Base-by-base conservation (phyloP, 2,888 invertebrate genomes). In the Papilio gigon region DNA sequence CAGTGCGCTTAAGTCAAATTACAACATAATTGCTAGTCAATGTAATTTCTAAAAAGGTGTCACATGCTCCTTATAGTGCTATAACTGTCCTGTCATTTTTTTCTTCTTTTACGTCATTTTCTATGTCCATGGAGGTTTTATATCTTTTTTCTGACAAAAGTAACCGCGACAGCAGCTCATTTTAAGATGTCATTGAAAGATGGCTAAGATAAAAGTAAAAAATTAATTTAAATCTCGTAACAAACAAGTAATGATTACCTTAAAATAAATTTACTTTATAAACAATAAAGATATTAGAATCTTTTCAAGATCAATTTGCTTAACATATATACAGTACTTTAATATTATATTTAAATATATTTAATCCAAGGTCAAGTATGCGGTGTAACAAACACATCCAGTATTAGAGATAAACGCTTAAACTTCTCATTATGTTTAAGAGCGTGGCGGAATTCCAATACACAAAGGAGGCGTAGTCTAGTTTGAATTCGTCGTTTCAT, bases 301-400 rank as follows among this genome's bases (percentile, higher is more conserved):
- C 6, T n/a, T 27, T 53, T 53, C 53, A 53, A 53, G 53, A n/a
- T n/a, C 27, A 53, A n/a, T 53, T 27, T 53, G 27, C 27, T 53
- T 53, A 53, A 53, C 50, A 53, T 53, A 42, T 8, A 40, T 40
- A 25, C 14, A 1, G 33, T 12, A 25, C 6, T 53, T 14, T 27
- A 27, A 14, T 14, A n/a, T 27, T 6, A 53, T n/a, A n/a, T 8
- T 27, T 53, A 5, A 27, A n/a, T 12, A 3, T 27, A n/a, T n/a
- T n/a, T n/a, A 53, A 53, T 27, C 53, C 53, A 27, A 53, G 53
- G 53, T 27, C 27, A 27, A 6, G 27, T 8, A 53, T 27, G 53
- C 53, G 53, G 11, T 27, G 27, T 6, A 27, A 53, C 27, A 50
- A 4, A 50, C n/a, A 27, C 27, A 12, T n/a, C n/a, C 37, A 14